A percentile compares a stretch with the other conserved stretches of the same genome.
Conservation (phyloP, 2,113 vertebrate genomes). For the Forbesichthys agassizii region DNA sequence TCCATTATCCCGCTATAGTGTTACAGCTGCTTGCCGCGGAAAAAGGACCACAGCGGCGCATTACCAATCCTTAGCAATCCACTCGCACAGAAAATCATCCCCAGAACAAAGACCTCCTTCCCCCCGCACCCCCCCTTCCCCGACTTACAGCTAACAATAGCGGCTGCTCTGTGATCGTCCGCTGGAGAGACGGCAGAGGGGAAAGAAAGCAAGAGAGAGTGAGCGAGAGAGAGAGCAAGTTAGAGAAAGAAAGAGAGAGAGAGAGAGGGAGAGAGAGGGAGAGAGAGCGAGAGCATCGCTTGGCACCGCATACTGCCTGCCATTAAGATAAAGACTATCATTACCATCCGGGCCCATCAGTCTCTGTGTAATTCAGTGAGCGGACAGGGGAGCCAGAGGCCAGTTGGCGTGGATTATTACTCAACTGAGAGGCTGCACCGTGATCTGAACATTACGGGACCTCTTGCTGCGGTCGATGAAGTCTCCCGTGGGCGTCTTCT, state of each 20-base stretch:
- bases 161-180: constrained; percentile 32
- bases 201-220: no score
- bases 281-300: neutral
- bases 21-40: constrained; percentile 30
- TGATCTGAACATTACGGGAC: constrained; percentile 93
- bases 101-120: constrained; percentile 57
- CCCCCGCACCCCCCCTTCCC: constrained; percentile 4
- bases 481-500: constrained; percentile 89
- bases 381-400: constrained; percentile 23
- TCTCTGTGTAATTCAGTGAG: constrained; percentile 46
- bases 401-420: constrained; percentile 64
- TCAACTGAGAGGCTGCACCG: constrained; percentile 88
- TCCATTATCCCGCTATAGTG: constrained; percentile 64
- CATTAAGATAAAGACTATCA: constrained; percentile 51
- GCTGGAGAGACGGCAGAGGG: constrained; percentile 17
- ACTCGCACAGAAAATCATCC: constrained; percentile 65
- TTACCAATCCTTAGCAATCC: constrained; percentile 65
- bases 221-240: no score
- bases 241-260: neutral
- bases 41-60: constrained; percentile 59
- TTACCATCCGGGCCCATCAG: constrained; percentile 41
- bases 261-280: neutral
- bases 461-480: constrained; percentile 96
- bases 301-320: constrained; percentile 20
- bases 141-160: constrained; percentile 59